Conservation (phyloP, 23 tunicate species). For the Botrylloides violaceus region DNA sequence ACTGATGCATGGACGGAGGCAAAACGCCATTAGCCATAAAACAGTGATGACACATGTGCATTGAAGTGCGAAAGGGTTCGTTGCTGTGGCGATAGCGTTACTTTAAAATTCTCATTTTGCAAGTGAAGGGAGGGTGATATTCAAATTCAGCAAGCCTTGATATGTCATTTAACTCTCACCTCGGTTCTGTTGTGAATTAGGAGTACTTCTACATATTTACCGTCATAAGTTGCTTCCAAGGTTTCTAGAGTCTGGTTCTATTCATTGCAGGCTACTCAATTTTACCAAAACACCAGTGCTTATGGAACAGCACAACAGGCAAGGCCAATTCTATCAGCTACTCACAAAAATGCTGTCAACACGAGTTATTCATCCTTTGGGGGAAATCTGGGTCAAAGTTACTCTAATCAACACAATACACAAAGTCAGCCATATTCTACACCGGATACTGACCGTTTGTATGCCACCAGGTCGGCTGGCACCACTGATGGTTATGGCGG, state of each 20-base stretch:
- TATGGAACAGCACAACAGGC: not conserved
- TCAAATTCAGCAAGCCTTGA: too few species aligned
- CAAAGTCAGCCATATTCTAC: not conserved
- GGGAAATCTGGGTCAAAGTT: not conserved
- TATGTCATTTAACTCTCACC: too few species aligned
- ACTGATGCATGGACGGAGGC: too few species aligned
- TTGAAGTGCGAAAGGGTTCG: too few species aligned
- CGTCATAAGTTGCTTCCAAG: not conserved
- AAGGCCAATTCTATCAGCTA: not conserved
- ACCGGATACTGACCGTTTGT: not conserved
- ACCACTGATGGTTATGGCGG: not conserved
- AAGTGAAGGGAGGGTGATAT: too few species aligned
- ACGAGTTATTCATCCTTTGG: not conserved
- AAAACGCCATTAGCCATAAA: too few species aligned
- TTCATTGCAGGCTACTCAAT: conserved; percentile 13
- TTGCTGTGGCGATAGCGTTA: too few species aligned
- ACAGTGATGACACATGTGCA: too few species aligned
- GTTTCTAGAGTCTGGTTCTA: not conserved
- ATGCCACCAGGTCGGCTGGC: not conserved
- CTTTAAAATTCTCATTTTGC: too few species aligned
- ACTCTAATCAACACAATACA: not conserved
- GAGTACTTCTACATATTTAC: too few species aligned
- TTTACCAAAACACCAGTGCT: conserved; percentile 11
- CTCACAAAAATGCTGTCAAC: not conserved
- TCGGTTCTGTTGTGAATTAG: too few species aligned